Evolutionary conservation across 2,113 vertebrate genomes (phyloP).

Genomic region (Apodemus speciosus): DNA sequence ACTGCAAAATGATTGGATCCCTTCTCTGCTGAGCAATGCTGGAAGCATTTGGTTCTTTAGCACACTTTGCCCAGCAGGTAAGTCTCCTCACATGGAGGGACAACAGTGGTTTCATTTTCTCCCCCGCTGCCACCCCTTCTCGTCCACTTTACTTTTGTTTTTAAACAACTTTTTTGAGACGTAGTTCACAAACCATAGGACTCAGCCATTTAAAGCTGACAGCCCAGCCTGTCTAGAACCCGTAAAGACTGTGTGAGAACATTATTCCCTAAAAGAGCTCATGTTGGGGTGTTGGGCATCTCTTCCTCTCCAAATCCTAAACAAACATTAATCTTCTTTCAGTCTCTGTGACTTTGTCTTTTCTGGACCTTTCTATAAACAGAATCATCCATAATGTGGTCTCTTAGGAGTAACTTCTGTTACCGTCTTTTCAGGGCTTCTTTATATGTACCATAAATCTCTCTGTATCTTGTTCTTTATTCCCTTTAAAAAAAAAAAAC

Average conservation of each 20-base stretch:
- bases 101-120: background rate
- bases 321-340: background rate
- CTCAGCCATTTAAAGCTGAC: background rate
- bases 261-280: background rate
- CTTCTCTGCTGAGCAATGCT: conserved; percentile 33
- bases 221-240: background rate
- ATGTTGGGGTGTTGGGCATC: background rate
- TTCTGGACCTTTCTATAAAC: background rate
- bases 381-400: background rate
- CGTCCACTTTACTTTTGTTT: background rate
- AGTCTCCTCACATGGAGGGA: background rate
- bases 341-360: conserved; percentile 21
- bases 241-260: conserved; percentile 16
- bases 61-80: background rate
- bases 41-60: background rate
- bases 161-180: background rate
- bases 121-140: background rate
- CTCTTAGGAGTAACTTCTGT: conserved; percentile 40
- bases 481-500: background rate
- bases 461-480: background rate
- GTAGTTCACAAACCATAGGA: background rate
- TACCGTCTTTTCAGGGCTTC: background rate
- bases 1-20: background rate
- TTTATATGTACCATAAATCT: background rate
- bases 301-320: background rate